Conservation (phyloP, 1,140 invertebrate species). For the Brachionus paranguensis region DNA sequence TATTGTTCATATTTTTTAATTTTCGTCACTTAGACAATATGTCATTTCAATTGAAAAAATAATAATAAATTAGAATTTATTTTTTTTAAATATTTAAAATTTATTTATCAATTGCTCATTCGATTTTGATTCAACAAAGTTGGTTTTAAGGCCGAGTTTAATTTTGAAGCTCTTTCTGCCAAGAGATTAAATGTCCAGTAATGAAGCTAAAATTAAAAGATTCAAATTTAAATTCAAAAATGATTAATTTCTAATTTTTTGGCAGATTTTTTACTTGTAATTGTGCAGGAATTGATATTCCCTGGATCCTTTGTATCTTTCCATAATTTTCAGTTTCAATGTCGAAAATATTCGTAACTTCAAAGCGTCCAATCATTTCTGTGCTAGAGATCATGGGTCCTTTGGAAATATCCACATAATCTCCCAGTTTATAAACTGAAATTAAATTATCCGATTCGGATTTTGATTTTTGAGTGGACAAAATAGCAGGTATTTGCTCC, state of each 20-base stretch:
- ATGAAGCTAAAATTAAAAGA: conserved; percentile 60
- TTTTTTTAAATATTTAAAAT: no score
- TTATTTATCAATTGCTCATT: neutral
- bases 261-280: conserved; percentile 49
- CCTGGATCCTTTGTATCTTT: conserved; percentile 77
- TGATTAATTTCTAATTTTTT: no score
- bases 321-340: conserved; percentile 60
- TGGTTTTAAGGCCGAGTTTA: neutral
- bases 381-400: conserved; percentile 80
- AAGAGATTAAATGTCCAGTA: conserved; percentile 73
- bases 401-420: conserved; percentile 81
- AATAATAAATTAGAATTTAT: no score
- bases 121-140: neutral
- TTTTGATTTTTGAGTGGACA: conserved; percentile 42
- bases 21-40: no score
- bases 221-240: no score
- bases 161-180: conserved; percentile 66
- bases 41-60: no score
- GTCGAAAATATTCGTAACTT: conserved; percentile 66
- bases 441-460: conserved; percentile 58
- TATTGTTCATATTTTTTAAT: no score
- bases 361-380: conserved; percentile 66
- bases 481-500: conserved; percentile 76
- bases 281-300: conserved; percentile 72
- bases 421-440: conserved; percentile 71